Conservation (phyloP, 2,797 vertebrate genomes). For the Sylvilagus floridanus region DNA sequence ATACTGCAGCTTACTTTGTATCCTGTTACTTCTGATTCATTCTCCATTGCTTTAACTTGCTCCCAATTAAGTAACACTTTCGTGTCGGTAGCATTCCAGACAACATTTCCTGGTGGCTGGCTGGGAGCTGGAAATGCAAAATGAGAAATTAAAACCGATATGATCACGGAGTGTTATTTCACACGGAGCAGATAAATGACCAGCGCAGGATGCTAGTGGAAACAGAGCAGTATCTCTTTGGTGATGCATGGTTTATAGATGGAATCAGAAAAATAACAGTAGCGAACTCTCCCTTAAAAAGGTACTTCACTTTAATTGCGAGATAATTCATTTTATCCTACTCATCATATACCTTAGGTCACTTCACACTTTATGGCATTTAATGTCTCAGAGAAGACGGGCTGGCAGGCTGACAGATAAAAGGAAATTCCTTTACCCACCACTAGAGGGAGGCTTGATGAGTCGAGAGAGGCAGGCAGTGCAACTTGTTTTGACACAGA, state of each 20-base stretch:
- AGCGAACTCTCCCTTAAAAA: neutral
- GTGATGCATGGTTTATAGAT: neutral
- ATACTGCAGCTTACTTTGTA: conserved; percentile 90
- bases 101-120: conserved; percentile 93
- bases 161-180: conserved; percentile 49
- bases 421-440: neutral
- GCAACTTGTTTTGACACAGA: neutral
- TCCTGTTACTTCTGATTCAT: conserved; percentile 95
- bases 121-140: conserved; percentile 92
- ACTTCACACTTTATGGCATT: neutral
- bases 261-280: neutral
- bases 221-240: conserved; percentile 8
- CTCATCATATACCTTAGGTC: neutral
- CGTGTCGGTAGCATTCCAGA: conserved; percentile 96
- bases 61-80: conserved; percentile 95
- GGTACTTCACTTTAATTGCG: neutral
- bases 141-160: conserved; percentile 68
- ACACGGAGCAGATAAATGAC: conserved; percentile 57
- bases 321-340: neutral
- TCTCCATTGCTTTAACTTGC: conserved; percentile 94
- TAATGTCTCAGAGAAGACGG: neutral
- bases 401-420: neutral
- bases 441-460: neutral
- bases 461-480: neutral
- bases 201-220: neutral